Conservation (phyloP, 2,888 invertebrate genomes). For the Nemoura dubitans region DNA sequence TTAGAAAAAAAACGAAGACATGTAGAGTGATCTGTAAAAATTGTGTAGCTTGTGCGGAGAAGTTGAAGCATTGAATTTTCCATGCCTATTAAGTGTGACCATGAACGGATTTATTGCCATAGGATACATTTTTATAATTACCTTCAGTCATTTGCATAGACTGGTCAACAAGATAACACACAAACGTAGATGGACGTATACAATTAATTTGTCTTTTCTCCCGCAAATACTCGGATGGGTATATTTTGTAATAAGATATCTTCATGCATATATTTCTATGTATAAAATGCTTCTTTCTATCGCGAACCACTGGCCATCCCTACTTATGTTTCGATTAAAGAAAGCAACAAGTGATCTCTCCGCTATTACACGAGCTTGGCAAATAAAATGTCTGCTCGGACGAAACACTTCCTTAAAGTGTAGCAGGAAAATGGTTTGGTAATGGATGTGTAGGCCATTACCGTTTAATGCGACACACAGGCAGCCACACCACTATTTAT, state of each 20-base stretch:
- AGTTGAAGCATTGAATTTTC: background rate
- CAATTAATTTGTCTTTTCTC: background rate
- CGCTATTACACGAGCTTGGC: background rate
- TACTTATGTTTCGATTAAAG: background rate
- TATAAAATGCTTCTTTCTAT: background rate
- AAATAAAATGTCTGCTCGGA: background rate
- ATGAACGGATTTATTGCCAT: background rate
- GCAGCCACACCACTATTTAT: background rate
- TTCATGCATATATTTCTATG: background rate
- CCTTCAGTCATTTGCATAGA: background rate
- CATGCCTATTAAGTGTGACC: background rate
- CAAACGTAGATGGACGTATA: background rate
- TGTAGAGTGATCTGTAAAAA: background rate
- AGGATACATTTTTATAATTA: background rate
- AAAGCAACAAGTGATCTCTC: slow-evolving; percentile 7
- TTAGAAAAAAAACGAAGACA: background rate
- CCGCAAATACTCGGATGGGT: background rate
- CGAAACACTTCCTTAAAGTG: background rate
- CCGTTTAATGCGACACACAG: background rate
- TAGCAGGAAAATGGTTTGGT: background rate
- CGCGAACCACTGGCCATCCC: background rate
- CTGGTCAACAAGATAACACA: background rate
- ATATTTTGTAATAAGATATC: background rate
- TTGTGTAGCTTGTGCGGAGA: background rate
- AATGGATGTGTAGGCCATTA: background rate